A percentile compares a stretch with the other conserved stretches of the same genome.
Evolutionary conservation across 2,888 invertebrate species (phyloP).

Genomic region (Boloria selene): DNA sequence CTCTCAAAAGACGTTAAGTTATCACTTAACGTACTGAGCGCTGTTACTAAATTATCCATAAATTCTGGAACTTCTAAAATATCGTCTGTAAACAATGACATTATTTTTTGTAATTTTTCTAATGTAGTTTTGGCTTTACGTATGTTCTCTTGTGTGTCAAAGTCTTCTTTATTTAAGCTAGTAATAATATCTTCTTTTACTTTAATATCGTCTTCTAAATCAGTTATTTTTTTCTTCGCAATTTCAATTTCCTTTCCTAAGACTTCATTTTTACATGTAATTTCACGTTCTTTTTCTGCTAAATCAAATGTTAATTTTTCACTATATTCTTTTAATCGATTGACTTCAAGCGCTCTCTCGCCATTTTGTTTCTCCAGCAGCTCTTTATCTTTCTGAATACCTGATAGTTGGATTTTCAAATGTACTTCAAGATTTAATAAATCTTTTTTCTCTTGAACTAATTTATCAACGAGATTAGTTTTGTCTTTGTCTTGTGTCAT

Average conservation of each 20-base stretch:
- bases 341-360: conserved; percentile 42
- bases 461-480: conserved; percentile 48
- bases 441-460: conserved; percentile 49
- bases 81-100: conserved; percentile 51
- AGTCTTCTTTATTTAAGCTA: conserved; percentile 46
- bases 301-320: conserved; percentile 45
- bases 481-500: conserved; percentile 49
- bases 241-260: conserved; percentile 45
- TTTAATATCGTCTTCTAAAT: conserved; percentile 48
- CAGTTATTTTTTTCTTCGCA: conserved; percentile 44
- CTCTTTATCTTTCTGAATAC: conserved; percentile 25
- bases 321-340: conserved; percentile 49
- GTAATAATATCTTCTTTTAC: conserved; percentile 50
- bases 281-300: conserved; percentile 43
- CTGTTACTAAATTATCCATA: conserved; percentile 50
- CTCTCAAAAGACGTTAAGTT: conserved; percentile 52
- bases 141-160: conserved; percentile 48
- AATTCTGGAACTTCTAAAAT: conserved; percentile 51
- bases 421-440: conserved; percentile 43
- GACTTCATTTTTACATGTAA: conserved; percentile 43
- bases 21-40: conserved; percentile 49
- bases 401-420: conserved; percentile 47
- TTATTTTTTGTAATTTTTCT: conserved; percentile 50
- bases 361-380: conserved; percentile 33
- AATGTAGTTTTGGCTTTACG: conserved; percentile 49